phyloP scores from a whole-genome alignment of 2,888 invertebrate species.

The Eucera pruinosa region DNA sequence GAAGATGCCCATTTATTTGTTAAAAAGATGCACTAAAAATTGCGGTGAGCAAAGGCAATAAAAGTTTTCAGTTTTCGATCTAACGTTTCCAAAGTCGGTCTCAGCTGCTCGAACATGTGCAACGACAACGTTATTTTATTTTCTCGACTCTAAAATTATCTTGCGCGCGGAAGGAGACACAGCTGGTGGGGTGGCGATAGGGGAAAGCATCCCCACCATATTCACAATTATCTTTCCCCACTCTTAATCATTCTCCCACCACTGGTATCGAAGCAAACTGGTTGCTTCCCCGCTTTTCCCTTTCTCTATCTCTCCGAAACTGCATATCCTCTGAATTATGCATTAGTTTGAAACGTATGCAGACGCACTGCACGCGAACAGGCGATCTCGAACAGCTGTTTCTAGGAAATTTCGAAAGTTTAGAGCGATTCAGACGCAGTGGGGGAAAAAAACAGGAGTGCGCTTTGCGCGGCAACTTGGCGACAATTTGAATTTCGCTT shows the following conservation, averaged over 20 bases:
- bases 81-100: constrained; percentile 8
- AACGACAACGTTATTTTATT: constrained; percentile 63
- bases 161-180: constrained; percentile 17
- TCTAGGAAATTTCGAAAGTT: constrained; percentile 33
- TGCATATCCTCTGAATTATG: constrained; percentile 57
- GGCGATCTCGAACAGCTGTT: constrained; percentile 24
- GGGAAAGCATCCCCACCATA: constrained; percentile 44
- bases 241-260: constrained; percentile 4
- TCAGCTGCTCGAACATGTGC: constrained; percentile 49
- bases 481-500: background rate
- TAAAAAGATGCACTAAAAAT: too few species aligned
- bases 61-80: background rate
- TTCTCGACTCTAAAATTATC: constrained; percentile 68
- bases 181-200: constrained; percentile 22
- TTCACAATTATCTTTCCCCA: constrained; percentile 3
- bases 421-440: too few species aligned
- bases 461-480: constrained; percentile 3
- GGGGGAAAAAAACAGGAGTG: background rate
- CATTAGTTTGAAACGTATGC: constrained; percentile 42
- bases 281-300: constrained; percentile 26
- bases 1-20: too few species aligned
- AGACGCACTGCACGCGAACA: constrained; percentile 16
- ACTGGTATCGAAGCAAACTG: constrained; percentile 21
- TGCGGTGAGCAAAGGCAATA: too few species aligned
- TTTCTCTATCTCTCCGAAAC: constrained; percentile 29